Conservation (phyloP, 1,140 invertebrate genomes). For the Carcinoscorpius rotundicauda region DNA sequence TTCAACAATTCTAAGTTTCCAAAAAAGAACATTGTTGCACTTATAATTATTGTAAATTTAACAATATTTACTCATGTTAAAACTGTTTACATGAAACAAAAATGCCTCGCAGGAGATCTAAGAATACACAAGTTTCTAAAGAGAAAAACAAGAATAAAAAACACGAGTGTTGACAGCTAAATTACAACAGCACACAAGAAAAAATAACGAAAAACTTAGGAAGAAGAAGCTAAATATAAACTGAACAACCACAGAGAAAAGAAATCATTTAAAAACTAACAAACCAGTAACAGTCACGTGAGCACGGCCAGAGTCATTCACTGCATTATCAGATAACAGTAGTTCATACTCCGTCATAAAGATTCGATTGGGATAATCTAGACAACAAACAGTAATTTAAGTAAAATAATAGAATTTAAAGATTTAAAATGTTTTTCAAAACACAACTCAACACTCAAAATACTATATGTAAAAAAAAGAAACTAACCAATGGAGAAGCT, state of each 20-base stretch:
- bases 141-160: background rate
- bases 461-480: too few relatives aligned
- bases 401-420: too few relatives aligned
- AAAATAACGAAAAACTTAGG: background rate
- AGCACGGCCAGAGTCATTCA: slow-evolving; percentile 43
- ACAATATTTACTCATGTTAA: too few relatives aligned
- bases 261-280: slow-evolving; percentile 32
- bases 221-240: background rate
- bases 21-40: too few relatives aligned
- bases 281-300: slow-evolving; percentile 44
- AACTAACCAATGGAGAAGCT: too few relatives aligned
- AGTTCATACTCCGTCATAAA: slow-evolving; percentile 12
- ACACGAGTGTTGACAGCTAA: slow-evolving; percentile 25
- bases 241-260: background rate
- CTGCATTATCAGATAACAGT: slow-evolving; percentile 24
- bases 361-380: slow-evolving; percentile 1
- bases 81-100: background rate
- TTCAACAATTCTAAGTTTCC: too few relatives aligned
- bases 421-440: too few relatives aligned
- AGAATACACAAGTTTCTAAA: background rate
- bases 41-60: too few relatives aligned
- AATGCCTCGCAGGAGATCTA: background rate
- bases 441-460: too few relatives aligned
- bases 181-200: too few relatives aligned
- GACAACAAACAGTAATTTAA: too few relatives aligned